phyloP scores from a whole-genome alignment of 2,113 vertebrate species.

The Otis tarda region DNA sequence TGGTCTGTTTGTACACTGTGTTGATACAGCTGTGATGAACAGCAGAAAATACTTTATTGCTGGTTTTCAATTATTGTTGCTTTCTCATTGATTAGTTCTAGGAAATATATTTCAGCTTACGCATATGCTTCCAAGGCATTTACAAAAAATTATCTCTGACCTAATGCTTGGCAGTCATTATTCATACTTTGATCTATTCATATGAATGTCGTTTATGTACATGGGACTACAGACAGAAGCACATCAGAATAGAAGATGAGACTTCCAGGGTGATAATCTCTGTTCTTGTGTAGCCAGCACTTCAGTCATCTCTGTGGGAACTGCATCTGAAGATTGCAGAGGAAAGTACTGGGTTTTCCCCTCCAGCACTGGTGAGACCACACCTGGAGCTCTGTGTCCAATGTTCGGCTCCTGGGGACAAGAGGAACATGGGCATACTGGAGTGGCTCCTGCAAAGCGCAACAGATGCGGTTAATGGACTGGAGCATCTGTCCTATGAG shows the following conservation, averaged over 20 bases:
- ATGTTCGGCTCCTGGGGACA: neutral
- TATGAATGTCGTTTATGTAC: neutral
- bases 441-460: neutral
- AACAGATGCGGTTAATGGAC: neutral
- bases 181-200: neutral
- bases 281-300: neutral
- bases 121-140: neutral
- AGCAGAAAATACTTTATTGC: conserved; percentile 46
- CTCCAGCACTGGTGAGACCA: neutral
- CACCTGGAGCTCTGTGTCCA: neutral
- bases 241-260: neutral
- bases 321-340: neutral
- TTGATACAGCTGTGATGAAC: conserved; percentile 49
- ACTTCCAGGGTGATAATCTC: neutral
- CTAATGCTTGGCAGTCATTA: neutral
- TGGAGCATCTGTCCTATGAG: neutral
- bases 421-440: neutral
- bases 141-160: neutral
- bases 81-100: neutral
- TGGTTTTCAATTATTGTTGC: conserved; percentile 26
- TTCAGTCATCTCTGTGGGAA: neutral
- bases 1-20: conserved; percentile 15
- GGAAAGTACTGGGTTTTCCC: neutral
- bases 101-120: conserved; percentile 3
- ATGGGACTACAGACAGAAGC: neutral